Base-by-base conservation (phyloP, 2,113 vertebrate species). In the Scopus umbretta region DNA sequence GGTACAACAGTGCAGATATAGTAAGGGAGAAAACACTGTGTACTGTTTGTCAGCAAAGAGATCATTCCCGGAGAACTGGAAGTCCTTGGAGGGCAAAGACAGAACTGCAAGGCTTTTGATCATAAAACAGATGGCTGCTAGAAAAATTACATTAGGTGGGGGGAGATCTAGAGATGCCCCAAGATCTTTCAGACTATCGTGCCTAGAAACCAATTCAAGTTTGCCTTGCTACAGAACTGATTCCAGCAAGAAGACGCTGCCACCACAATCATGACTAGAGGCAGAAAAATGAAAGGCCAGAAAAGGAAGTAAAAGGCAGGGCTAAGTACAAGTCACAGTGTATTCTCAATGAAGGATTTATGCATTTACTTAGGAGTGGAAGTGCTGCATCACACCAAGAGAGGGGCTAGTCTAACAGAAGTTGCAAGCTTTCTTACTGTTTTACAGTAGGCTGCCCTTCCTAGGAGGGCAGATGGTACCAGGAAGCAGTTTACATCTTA, bases 21-120 rank as follows among this genome's bases (percentile, higher is more conserved):
- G 89, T 49, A 70, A 55, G 55, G 89, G 68, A 96, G 52, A 95
- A 95, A 91, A 95, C 68, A 91, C 67, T 47, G 82, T 47, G 91
- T 70, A 86, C 78, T 4, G 6, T 92, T 91, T 80, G 87, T 88
- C 93, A 95, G 96, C 93, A 90, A 25, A 73, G 73, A 92, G 45
- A 91, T 49, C 20, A 26, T 52, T 96, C 67, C 75, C 1, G 5
- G 58, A 96, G 94, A 95, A 82, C 89, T 96, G 81, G 49, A 80
- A 96, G 95, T 88, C 93, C 93, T 97, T 94, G 90, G 89, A 96
- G 87, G 81, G 87, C 71, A 83, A 78, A 94, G 67, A 68, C 45
- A 93, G 73, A 95, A 91, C 74, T 36, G 14, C 50, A 76, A 94
- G n/a, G 80, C 42, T 93, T 88, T 29, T 91, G 83, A 85, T 72